phyloP scores from a whole-genome alignment of 2,888 invertebrate species.

The Metalampra italica region DNA sequence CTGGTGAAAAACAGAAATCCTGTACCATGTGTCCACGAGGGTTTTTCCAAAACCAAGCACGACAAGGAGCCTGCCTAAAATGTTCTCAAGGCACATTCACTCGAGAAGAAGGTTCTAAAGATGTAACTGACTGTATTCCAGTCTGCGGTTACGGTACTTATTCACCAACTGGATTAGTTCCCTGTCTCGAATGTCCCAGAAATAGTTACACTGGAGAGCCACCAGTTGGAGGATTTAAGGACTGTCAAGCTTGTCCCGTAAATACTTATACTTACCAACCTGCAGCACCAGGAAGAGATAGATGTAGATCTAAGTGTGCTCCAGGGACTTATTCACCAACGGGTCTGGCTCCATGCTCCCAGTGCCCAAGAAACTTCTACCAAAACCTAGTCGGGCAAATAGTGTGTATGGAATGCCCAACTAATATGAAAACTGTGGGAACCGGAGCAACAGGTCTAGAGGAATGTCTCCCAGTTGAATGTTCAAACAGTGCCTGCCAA shows the following conservation, averaged over 20 bases:
- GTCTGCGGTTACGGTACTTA: conserved; percentile 98
- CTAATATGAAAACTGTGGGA: conserved; percentile 91
- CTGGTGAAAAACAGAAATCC: conserved; percentile 91
- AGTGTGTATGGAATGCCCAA: conserved; percentile 93
- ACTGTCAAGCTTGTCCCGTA: conserved; percentile 95
- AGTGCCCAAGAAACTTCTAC: conserved; percentile 95
- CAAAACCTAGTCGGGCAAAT: conserved; percentile 91
- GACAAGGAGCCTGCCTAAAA: conserved; percentile 92
- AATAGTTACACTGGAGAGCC: conserved; percentile 94
- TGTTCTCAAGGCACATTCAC: conserved; percentile 97
- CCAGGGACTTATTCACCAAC: conserved; percentile 95
- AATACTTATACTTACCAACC: conserved; percentile 95
- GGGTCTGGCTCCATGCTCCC: conserved; percentile 94
- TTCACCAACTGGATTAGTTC: conserved; percentile 95
- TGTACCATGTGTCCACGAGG: conserved; percentile 96
- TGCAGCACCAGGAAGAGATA: conserved; percentile 89
- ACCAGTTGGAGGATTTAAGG: conserved; percentile 93
- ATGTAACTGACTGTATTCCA: conserved; percentile 91
- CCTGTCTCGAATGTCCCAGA: conserved; percentile 95
- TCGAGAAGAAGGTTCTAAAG: conserved; percentile 92
- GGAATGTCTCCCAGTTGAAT: conserved; percentile 92
- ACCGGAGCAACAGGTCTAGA: conserved; percentile 89
- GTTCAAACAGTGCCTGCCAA: conserved; percentile 92
- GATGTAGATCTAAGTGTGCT: conserved; percentile 92
- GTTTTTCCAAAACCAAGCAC: conserved; percentile 94